These are phyloP conservation scores for Drosophila gunungcola DNA, from an alignment of 1,140 invertebrate genomes.

Conservation along the genomic window DNA sequence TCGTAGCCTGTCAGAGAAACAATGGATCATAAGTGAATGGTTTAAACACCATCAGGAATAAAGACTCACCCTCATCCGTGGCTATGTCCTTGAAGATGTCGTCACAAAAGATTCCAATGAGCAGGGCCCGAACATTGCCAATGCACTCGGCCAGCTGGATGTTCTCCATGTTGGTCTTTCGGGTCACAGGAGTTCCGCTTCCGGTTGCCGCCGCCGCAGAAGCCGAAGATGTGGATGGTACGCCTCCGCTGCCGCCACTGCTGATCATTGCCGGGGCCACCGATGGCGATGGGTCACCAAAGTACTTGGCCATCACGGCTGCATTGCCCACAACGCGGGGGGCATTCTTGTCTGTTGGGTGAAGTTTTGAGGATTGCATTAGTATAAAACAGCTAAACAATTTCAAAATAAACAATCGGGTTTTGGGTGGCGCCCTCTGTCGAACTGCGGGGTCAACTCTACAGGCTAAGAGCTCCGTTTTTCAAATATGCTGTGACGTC, in stretches of 20 bases:
- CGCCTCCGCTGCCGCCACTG: conserved; percentile 17
- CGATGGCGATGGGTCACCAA: conserved; percentile 32
- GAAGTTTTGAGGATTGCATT: neutral
- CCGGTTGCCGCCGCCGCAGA: neutral
- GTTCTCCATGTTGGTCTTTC: conserved; percentile 89
- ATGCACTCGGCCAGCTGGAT: conserved; percentile 93
- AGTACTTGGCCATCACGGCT: conserved; percentile 48
- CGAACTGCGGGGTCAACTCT: too few relatives aligned
- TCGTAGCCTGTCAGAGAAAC: conserved; percentile 83
- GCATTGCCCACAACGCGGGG: conserved; percentile 32
- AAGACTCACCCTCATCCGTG: conserved; percentile 69
- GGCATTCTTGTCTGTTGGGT: conserved; percentile 48
- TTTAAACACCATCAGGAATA: neutral
- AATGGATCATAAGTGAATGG: conserved; percentile 18
- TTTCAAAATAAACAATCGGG: too few relatives aligned
- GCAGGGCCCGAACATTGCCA: conserved; percentile 92
- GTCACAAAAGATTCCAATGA: conserved; percentile 94
- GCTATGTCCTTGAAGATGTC: conserved; percentile 86
- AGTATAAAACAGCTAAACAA: neutral
- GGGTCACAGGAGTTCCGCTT: conserved; percentile 52
- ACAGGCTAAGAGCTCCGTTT: too few relatives aligned
- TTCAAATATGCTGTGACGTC: too few relatives aligned
- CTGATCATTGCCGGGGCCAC: conserved; percentile 12
- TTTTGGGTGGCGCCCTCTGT: too few relatives aligned
- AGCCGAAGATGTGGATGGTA: conserved; percentile 24